These are phyloP conservation scores for Lottia scabra DNA, from an alignment of 2,888 invertebrate genomes.

Conservation along the genomic window DNA sequence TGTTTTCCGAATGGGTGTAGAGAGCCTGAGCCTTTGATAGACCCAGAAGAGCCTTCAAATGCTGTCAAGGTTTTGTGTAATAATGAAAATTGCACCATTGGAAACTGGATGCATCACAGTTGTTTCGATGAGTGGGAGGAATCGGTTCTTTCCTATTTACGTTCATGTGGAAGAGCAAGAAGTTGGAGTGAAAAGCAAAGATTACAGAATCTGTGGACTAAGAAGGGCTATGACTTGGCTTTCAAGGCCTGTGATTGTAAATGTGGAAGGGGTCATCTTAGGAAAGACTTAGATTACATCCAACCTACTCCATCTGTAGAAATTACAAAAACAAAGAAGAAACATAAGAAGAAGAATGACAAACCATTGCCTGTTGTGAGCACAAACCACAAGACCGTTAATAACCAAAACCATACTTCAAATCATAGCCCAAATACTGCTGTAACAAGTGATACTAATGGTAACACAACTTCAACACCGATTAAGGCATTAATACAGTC, in stretches of 20 bases:
- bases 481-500: not conserved
- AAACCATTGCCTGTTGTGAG: constrained; percentile 75
- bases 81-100: constrained; percentile 89
- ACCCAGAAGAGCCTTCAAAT: constrained; percentile 56
- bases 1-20: constrained; percentile 53
- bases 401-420: constrained; percentile 36
- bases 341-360: constrained; percentile 77
- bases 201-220: constrained; percentile 96
- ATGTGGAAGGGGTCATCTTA: constrained; percentile 91
- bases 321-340: constrained; percentile 72
- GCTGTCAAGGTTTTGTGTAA: constrained; percentile 92
- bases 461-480: constrained; percentile 6
- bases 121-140: constrained; percentile 96
- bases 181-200: constrained; percentile 96
- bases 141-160: constrained; percentile 86
- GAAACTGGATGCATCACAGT: constrained; percentile 94
- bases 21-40: constrained; percentile 47
- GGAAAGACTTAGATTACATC: constrained; percentile 94
- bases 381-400: constrained; percentile 34
- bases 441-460: not conserved
- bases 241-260: constrained; percentile 95
- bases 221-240: constrained; percentile 96
- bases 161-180: constrained; percentile 90
- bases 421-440: constrained; percentile 39
- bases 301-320: constrained; percentile 73